A percentile compares a stretch with the other conserved stretches of the same genome.
These are phyloP conservation scores for Chesias legatella DNA, from an alignment of 2,888 invertebrate species.

Conservation along the genomic window DNA sequence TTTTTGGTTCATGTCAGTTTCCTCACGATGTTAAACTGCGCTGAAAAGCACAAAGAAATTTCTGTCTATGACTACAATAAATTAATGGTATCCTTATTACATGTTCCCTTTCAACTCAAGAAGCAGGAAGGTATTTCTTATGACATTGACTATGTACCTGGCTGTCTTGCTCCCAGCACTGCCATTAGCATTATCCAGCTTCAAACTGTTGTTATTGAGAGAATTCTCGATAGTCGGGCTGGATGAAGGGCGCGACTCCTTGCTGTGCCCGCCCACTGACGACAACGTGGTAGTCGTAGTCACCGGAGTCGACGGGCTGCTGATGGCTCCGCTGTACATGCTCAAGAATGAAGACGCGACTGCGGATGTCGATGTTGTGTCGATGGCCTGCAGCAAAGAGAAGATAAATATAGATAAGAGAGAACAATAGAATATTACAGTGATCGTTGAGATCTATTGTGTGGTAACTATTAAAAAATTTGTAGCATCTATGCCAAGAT, in stretches of 20 bases:
- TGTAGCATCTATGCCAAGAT: too few species aligned
- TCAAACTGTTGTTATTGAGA: slow-evolving; percentile 69
- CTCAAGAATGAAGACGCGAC: slow-evolving; percentile 75
- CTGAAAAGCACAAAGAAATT: too few species aligned
- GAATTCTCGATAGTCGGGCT: slow-evolving; percentile 62
- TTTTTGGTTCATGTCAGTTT: too few species aligned
- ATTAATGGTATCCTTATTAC: too few species aligned
- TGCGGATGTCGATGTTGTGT: slow-evolving; percentile 80
- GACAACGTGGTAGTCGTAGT: slow-evolving; percentile 45
- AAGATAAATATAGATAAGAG: neutral
- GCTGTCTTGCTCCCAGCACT: slow-evolving; percentile 71
- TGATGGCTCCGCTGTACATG: slow-evolving; percentile 72
- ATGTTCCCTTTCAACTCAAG: too few species aligned
- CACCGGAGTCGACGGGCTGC: slow-evolving; percentile 63
- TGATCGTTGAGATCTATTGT: too few species aligned
- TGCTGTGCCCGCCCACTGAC: slow-evolving; percentile 57
- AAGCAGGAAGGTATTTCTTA: too few species aligned
- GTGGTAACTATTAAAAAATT: too few species aligned
- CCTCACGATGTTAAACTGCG: too few species aligned
- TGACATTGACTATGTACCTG: slow-evolving; percentile 57
- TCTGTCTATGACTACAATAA: too few species aligned
- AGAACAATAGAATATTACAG: neutral
- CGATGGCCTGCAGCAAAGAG: slow-evolving; percentile 67
- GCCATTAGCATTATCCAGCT: slow-evolving; percentile 72
- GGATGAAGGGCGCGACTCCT: slow-evolving; percentile 57